These are phyloP conservation scores for Diglossa cyanea DNA, from an alignment of 2,797 vertebrate genomes.

Conservation along the genomic window DNA sequence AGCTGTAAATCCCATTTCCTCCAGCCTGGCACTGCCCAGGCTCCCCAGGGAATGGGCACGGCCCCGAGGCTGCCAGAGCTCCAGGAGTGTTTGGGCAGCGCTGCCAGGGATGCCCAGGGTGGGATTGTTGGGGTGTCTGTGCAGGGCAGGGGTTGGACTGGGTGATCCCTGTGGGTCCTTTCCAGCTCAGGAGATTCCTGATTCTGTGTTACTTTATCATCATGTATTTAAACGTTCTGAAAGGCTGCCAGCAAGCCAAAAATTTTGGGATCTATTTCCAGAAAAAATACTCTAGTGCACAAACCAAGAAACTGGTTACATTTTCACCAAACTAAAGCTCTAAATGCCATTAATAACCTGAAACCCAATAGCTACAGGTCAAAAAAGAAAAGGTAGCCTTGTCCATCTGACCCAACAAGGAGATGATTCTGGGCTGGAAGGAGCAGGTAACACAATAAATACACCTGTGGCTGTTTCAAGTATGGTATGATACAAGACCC, in stretches of 20 bases:
- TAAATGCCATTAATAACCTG: background rate
- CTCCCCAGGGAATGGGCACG: background rate
- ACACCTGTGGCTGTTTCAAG: background rate
- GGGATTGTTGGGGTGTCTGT: background rate
- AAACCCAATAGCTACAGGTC: background rate
- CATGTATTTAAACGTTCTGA: background rate
- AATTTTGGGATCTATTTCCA: background rate
- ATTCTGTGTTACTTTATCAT: background rate
- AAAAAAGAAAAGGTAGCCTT: background rate
- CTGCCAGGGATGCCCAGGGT: accelerated
- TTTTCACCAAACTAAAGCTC: background rate
- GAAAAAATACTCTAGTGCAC: background rate
- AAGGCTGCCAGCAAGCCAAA: background rate
- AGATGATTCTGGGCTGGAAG: background rate
- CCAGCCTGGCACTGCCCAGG: background rate
- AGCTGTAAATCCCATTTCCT: background rate
- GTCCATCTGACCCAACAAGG: background rate
- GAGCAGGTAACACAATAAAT: background rate
- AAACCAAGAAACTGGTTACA: background rate
- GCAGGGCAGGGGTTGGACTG: background rate
- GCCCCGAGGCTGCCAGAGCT: background rate
- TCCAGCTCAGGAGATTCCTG: background rate
- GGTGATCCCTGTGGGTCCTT: background rate
- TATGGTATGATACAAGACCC: background rate
- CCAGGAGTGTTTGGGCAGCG: accelerated